Conservation (phyloP, 2,113 vertebrate species). For the Probosciger aterrimus region DNA sequence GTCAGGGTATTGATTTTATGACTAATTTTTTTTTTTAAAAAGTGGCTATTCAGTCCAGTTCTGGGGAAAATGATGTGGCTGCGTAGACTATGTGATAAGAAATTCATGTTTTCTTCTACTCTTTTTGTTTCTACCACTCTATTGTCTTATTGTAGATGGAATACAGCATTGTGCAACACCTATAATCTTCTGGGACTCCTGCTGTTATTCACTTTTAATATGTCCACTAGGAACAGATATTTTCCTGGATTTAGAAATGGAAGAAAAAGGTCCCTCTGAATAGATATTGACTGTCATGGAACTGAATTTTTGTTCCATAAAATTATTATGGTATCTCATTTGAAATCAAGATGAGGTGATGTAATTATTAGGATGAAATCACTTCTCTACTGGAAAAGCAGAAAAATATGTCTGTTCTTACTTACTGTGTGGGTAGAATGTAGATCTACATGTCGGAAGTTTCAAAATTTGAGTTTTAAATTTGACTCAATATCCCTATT, state of each 20-base stretch:
- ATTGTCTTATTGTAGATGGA: neutral
- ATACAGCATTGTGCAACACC: neutral
- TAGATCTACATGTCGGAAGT: neutral
- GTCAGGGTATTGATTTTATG: neutral
- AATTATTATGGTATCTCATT: neutral
- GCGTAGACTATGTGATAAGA: neutral
- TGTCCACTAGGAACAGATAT: neutral
- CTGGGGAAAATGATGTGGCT: neutral
- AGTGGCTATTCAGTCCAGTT: neutral
- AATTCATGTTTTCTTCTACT: neutral
- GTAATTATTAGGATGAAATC: neutral
- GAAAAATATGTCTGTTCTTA: neutral
- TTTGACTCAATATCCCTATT: neutral
- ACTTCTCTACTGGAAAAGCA: neutral
- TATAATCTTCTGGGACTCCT: neutral
- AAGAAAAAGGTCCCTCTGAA: neutral
- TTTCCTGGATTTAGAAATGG: neutral
- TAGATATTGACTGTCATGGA: neutral
- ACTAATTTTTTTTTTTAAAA: neutral
- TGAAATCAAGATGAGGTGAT: neutral
- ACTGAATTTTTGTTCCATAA: neutral
- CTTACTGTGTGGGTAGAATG: neutral
- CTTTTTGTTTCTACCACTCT: neutral
- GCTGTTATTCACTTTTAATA: neutral
- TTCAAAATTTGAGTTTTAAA: neutral